A percentile compares a stretch with the other conserved stretches of the same genome.
Conservation (phyloP, 2,888 invertebrate species). For the Dynastes grantii region DNA sequence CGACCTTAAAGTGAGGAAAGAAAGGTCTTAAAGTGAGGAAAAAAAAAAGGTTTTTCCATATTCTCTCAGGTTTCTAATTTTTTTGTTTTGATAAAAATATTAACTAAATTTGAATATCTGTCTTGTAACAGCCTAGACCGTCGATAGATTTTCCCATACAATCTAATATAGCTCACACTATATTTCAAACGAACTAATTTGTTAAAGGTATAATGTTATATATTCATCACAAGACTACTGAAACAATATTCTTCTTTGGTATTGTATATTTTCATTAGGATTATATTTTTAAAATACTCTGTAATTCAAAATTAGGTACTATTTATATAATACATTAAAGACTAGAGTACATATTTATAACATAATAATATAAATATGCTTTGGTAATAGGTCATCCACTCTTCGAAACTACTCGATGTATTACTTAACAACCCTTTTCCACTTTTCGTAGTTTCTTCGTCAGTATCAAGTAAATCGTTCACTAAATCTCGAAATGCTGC, state of each 20-base stretch:
- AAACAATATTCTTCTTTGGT: not conserved
- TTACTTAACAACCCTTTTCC: not conserved
- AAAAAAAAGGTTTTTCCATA: no score
- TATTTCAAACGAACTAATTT: no score
- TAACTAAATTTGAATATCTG: no score
- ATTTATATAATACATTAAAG: not conserved
- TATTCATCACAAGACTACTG: not conserved
- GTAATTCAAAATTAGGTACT: not conserved
- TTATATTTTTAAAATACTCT: not conserved
- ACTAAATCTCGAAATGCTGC: constrained; percentile 6
- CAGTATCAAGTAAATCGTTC: not conserved
- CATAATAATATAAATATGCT: not conserved
- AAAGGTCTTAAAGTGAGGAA: no score
- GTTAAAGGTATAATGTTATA: no score
- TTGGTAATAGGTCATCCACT: not conserved
- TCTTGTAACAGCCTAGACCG: no score
- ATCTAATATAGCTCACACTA: no score
- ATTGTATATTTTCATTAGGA: no score
- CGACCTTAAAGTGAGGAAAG: no score
- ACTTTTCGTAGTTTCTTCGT: not conserved
- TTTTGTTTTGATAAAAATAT: no score
- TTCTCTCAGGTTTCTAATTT: no score
- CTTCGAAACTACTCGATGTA: not conserved
- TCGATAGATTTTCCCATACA: no score
- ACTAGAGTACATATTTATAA: constrained; percentile 11